phyloP scores from a whole-genome alignment of 2,113 vertebrate genomes.

The Percopsis transmontana region DNA sequence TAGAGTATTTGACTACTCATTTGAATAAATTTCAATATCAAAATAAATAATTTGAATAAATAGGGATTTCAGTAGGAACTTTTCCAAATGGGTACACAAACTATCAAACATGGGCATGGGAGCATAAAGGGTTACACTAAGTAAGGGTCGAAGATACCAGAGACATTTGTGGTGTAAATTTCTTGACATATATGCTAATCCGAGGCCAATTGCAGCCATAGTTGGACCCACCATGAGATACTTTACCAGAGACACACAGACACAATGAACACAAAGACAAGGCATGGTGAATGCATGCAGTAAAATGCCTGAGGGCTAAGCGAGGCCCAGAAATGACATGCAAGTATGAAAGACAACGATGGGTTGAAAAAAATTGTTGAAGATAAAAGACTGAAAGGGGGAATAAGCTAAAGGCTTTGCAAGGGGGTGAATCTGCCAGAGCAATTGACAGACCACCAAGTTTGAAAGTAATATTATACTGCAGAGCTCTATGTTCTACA shows the following conservation, averaged over 20 bases:
- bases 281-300: conserved; percentile 32
- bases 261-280: conserved; percentile 34
- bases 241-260: not conserved
- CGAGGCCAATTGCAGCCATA: conserved; percentile 26
- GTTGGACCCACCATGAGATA: conserved; percentile 25
- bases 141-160: conserved; percentile 6
- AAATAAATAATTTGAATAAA: too few species aligned
- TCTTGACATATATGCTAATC: too few species aligned
- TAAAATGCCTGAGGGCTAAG: conserved; percentile 50
- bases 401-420: conserved; percentile 42
- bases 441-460: not conserved
- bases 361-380: conserved; percentile 41
- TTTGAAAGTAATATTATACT: too few species aligned
- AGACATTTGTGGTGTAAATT: conserved; percentile 11
- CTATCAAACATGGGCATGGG: conserved; percentile 53
- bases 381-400: conserved; percentile 33
- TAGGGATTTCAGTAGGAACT: not conserved
- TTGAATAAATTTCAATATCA: conserved; percentile 4
- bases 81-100: not conserved
- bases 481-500: too few species aligned
- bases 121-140: not conserved
- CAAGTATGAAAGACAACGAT: conserved; percentile 57
- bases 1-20: conserved; percentile 24
- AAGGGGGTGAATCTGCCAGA: conserved; percentile 27
- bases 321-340: conserved; percentile 57